These are phyloP conservation scores for Diaperis boleti DNA, from an alignment of 2,888 invertebrate genomes.

Conservation along the genomic window DNA sequence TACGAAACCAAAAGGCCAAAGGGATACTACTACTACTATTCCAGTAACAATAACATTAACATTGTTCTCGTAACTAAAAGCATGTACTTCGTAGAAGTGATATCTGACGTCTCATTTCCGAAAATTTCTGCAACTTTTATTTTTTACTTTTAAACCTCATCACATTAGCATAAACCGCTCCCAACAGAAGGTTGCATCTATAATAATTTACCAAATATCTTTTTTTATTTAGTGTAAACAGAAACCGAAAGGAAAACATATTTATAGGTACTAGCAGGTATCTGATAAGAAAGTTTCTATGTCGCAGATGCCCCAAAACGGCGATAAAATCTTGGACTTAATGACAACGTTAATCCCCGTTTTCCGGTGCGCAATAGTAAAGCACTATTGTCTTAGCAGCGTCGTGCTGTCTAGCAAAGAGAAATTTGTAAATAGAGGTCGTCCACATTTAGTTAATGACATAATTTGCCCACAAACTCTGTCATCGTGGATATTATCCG, in stretches of 20 bases:
- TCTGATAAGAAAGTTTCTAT: background rate
- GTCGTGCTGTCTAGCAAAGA: conserved; percentile 57
- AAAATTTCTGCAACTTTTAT: too few species aligned
- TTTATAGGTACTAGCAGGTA: background rate
- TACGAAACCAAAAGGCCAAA: too few species aligned
- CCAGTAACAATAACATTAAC: too few species aligned
- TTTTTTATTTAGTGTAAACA: too few species aligned
- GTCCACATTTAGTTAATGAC: conserved; percentile 54
- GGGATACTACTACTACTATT: too few species aligned
- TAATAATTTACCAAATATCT: too few species aligned
- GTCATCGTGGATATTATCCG: conserved; percentile 46
- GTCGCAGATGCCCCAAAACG: background rate
- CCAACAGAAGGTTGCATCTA: too few species aligned
- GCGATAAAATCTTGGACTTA: background rate
- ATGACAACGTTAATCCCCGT: conserved; percentile 24
- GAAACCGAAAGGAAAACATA: background rate
- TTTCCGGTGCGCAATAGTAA: conserved; percentile 27
- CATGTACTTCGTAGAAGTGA: too few species aligned
- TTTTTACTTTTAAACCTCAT: too few species aligned
- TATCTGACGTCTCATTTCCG: too few species aligned
- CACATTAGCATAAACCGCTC: too few species aligned
- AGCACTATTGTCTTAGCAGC: conserved; percentile 40
- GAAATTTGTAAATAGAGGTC: conserved; percentile 55
- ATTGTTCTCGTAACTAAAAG: too few species aligned
- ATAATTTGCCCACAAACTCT: conserved; percentile 52